A percentile compares a stretch with the other conserved stretches of the same genome.
Evolutionary conservation across 2,797 vertebrate genomes (phyloP).

Genomic region (Caiman crocodilus): DNA sequence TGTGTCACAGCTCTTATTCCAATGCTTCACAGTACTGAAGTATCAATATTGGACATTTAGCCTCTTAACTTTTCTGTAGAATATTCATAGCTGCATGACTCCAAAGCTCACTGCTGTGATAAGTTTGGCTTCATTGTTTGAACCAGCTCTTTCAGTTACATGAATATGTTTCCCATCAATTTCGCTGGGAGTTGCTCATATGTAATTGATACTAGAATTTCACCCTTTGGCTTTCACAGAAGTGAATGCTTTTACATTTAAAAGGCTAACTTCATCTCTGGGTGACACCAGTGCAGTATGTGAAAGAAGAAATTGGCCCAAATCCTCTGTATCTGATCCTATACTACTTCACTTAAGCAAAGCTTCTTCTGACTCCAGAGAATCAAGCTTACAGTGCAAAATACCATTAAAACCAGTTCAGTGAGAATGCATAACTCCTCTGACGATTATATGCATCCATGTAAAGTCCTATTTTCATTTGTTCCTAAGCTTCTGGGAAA

Average conservation of each 20-base stretch:
- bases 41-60: not conserved
- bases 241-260: not conserved
- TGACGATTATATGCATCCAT: not conserved
- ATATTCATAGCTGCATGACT: not conserved
- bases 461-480: not conserved
- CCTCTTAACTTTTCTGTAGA: constrained; percentile 20
- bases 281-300: not conserved
- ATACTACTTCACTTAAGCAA: not conserved
- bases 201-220: not conserved
- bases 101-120: not conserved
- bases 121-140: not conserved
- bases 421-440: not conserved
- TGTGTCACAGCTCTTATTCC: not conserved
- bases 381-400: not conserved
- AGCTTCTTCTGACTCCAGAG: not conserved
- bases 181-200: not conserved
- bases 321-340: not conserved
- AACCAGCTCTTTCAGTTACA: constrained; percentile 27
- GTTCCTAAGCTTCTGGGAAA: not conserved
- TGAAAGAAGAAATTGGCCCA: not conserved
- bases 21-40: not conserved
- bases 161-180: not conserved
- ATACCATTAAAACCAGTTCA: not conserved
- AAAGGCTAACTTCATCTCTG: not conserved
- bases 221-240: not conserved